These are phyloP conservation scores for Lateolabrax maculatus DNA, from an alignment of 2,797 vertebrate genomes.

Conservation along the genomic window DNA sequence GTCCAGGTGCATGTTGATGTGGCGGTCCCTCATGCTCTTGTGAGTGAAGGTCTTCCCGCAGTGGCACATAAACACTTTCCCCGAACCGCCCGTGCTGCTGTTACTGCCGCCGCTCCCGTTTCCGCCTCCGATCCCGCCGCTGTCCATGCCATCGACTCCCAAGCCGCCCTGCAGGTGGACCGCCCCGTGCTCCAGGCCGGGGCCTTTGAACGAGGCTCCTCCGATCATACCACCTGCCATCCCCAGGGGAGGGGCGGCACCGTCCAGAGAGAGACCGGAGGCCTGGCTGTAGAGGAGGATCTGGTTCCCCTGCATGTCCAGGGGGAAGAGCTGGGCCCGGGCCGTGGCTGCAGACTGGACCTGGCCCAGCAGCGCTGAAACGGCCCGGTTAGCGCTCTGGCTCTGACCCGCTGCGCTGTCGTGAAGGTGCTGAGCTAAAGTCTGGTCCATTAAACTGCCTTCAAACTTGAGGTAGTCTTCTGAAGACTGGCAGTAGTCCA, in stretches of 20 bases:
- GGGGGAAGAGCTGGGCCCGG: constrained; percentile 88
- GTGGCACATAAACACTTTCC: constrained; percentile 95
- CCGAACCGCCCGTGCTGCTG: constrained; percentile 48
- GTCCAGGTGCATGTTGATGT: constrained; percentile 98
- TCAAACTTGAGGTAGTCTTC: constrained; percentile 92
- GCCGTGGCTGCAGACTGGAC: constrained; percentile 77
- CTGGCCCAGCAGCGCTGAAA: constrained; percentile 80
- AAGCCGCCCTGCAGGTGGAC: constrained; percentile 80
- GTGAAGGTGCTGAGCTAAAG: constrained; percentile 81
- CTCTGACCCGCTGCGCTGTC: constrained; percentile 71
- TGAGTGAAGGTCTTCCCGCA: constrained; percentile 96
- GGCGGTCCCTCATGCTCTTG: constrained; percentile 95
- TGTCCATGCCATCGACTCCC: constrained; percentile 72
- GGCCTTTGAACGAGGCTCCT: constrained; percentile 77
- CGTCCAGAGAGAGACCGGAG: constrained; percentile 72
- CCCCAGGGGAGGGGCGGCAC: constrained; percentile 63
- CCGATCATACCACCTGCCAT: constrained; percentile 68
- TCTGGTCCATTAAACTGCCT: constrained; percentile 84
- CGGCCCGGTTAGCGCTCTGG: constrained; percentile 73
- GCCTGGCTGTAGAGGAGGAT: constrained; percentile 88
- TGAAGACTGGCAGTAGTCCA: constrained; percentile 94
- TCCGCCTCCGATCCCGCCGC: constrained; percentile 43
- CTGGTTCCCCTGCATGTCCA: constrained; percentile 94
- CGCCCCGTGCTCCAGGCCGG: constrained; percentile 85
- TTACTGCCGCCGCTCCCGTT: constrained; percentile 35